Conservation (phyloP, 2,888 invertebrate species). For the Timema podura region DNA sequence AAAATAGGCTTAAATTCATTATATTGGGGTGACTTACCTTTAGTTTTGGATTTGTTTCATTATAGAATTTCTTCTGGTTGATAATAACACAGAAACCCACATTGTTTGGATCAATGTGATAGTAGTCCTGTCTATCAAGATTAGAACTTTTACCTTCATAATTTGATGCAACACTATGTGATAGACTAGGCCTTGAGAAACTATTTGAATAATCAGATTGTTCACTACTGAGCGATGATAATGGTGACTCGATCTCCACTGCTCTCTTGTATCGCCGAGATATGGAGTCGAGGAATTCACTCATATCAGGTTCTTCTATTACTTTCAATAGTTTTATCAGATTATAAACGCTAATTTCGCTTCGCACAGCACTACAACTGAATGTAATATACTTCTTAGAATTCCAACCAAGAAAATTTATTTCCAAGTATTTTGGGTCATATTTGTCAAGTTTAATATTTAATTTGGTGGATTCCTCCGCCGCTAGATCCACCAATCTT, state of each 20-base stretch:
- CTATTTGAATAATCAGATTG: too few species aligned
- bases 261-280: too few species aligned
- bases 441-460: constrained; percentile 33
- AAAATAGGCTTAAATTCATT: too few species aligned
- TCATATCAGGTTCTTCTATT: too few species aligned
- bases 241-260: too few species aligned
- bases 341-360: too few species aligned
- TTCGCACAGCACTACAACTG: too few species aligned
- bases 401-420: constrained; percentile 41
- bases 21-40: too few species aligned
- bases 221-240: too few species aligned
- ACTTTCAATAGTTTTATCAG: too few species aligned
- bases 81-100: constrained; percentile 42
- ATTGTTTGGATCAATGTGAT: constrained; percentile 40
- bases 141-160: constrained; percentile 34
- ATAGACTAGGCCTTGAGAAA: constrained; percentile 3
- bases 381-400: constrained; percentile 35
- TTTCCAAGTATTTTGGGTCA: constrained; percentile 38
- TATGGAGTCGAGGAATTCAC: too few species aligned
- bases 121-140: constrained; percentile 33
- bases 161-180: constrained; percentile 34
- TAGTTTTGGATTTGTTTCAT: constrained; percentile 19
- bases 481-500: constrained; percentile 33
- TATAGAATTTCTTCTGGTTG: constrained; percentile 40
- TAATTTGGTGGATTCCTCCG: constrained; percentile 34